phyloP scores from a whole-genome alignment of 92 coral and sea anemone species.

The Pocillopora grandis region DNA sequence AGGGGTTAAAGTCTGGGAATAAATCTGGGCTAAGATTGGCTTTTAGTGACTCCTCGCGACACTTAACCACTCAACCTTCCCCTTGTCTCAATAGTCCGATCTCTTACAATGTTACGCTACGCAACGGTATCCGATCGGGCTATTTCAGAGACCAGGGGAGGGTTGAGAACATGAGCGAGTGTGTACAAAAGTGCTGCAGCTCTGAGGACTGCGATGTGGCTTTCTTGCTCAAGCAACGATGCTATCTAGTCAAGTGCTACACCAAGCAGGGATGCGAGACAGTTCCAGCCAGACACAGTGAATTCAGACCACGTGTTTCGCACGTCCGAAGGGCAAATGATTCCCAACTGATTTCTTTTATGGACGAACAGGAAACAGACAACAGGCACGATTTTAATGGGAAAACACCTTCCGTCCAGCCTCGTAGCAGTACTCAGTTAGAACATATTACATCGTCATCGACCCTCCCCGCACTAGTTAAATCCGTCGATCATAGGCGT shows the following conservation, averaged over 20 bases:
- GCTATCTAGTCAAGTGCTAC: conserved; percentile 90
- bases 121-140: conserved; percentile 99
- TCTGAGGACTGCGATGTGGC: conserved; percentile 81
- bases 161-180: conserved; percentile 88
- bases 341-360: conserved; percentile 74
- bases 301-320: conserved; percentile 67
- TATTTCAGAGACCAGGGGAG: conserved; percentile 99
- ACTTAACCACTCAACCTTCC: conserved; percentile 64
- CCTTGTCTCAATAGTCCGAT: conserved; percentile 97
- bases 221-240: conserved; percentile 79
- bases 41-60: conserved; percentile 29
- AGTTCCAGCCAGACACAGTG: conserved; percentile 73
- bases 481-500: conserved; percentile 4
- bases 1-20: conserved; percentile 49
- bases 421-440: conserved; percentile 35
- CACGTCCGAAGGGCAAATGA: conserved; percentile 55
- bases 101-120: conserved; percentile 99
- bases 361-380: conserved; percentile 61
- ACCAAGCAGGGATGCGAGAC: conserved; percentile 67
- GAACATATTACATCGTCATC: conserved; percentile 37
- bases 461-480: conserved; percentile 62
- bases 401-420: conserved; percentile 7
- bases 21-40: conserved; percentile 73
- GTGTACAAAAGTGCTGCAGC: conserved; percentile 83
- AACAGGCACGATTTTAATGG: neutral